Conservation (phyloP, 2,797 vertebrate species). For the Chromobotia macracanthus region DNA sequence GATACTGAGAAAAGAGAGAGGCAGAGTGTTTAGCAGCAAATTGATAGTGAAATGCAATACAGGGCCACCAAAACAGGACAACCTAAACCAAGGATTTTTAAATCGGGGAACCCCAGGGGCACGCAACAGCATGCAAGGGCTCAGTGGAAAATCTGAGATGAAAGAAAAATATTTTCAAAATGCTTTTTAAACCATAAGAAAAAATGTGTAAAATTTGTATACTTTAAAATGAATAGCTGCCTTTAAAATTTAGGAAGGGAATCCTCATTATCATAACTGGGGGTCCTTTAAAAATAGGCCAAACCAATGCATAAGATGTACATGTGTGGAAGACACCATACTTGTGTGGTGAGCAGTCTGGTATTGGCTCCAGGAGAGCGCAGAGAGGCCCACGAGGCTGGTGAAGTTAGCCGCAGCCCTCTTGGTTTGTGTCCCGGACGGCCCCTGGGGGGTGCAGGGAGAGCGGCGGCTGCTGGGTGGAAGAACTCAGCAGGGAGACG, state of each 20-base stretch:
- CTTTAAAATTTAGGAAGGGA: not conserved
- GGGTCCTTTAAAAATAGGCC: not conserved
- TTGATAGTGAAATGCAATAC: not conserved
- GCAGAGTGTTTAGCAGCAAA: not conserved
- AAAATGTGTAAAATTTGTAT: not conserved
- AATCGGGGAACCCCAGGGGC: not conserved
- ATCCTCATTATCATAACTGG: too few species aligned
- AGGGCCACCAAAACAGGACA: not conserved
- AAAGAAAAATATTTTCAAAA: not conserved
- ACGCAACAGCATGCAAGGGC: not conserved
- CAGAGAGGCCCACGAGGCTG: slow-evolving; percentile 91
- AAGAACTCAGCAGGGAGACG: slow-evolving; percentile 89
- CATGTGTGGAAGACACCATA: slow-evolving; percentile 22
- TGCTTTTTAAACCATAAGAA: too few species aligned
- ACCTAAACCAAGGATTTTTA: not conserved
- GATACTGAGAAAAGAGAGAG: slow-evolving; percentile 65
- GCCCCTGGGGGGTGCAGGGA: slow-evolving; percentile 74
- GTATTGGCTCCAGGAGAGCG: slow-evolving; percentile 86
- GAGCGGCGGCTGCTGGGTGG: slow-evolving; percentile 82
- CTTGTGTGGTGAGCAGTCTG: slow-evolving; percentile 85
- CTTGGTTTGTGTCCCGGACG: slow-evolving; percentile 74
- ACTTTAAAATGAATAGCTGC: not conserved
- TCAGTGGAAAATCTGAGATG: not conserved
- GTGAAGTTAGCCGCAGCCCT: slow-evolving; percentile 81
- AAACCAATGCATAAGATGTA: not conserved